phyloP scores from a whole-genome alignment of 2,888 invertebrate species.

The Adelognathus sp. region DNA sequence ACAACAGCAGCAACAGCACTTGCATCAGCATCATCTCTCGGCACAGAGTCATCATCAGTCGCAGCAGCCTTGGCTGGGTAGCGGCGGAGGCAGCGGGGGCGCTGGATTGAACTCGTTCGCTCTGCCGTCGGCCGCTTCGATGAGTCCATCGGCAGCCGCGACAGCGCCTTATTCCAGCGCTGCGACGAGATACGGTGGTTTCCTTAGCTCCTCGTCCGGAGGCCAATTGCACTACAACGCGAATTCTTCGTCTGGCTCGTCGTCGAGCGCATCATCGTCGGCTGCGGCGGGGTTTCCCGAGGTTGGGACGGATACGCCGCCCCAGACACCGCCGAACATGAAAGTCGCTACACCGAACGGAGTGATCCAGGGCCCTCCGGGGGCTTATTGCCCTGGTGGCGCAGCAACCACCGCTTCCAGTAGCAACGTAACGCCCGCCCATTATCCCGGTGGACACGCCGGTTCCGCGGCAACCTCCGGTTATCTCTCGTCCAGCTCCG shows the following conservation, averaged over 20 bases:
- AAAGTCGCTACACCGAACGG: conserved; percentile 88
- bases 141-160: conserved; percentile 80
- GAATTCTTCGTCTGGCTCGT: conserved; percentile 76
- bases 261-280: conserved; percentile 84
- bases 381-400: conserved; percentile 88
- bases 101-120: conserved; percentile 74
- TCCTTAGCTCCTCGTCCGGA: conserved; percentile 78
- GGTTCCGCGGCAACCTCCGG: conserved; percentile 81
- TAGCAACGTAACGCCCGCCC: conserved; percentile 73
- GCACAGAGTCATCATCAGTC: conserved; percentile 76
- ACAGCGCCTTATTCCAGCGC: conserved; percentile 80
- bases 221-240: conserved; percentile 78
- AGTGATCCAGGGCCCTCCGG: conserved; percentile 82
- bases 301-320: conserved; percentile 94
- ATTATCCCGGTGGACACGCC: conserved; percentile 71
- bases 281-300: conserved; percentile 93
- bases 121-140: conserved; percentile 77
- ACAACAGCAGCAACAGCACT: conserved; percentile 70
- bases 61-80: conserved; percentile 80
- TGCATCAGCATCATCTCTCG: conserved; percentile 81
- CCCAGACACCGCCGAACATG: conserved; percentile 97
- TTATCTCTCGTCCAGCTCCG: conserved; percentile 82
- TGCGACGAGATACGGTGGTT: conserved; percentile 80
- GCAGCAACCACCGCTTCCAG: conserved; percentile 78
- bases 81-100: conserved; percentile 56